phyloP scores from a whole-genome alignment of 2,113 vertebrate genomes.

The Oxygymnocypris stewartii region DNA sequence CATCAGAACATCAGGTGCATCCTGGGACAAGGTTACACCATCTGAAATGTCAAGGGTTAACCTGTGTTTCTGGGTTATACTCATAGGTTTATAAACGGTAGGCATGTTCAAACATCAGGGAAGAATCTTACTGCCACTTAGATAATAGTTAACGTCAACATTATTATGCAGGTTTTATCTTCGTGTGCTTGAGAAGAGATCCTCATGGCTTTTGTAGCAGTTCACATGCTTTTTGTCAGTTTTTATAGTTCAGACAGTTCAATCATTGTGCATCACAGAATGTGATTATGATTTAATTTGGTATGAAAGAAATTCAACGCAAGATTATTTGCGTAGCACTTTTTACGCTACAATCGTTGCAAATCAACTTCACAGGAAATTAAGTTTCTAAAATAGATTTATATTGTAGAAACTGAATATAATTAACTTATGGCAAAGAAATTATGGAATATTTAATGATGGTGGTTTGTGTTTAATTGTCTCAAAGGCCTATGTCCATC shows the following conservation, averaged over 20 bases:
- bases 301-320: too few species aligned
- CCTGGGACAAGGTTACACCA: constrained; percentile 26
- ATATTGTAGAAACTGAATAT: too few species aligned
- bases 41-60: constrained; percentile 58
- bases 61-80: constrained; percentile 18
- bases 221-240: not conserved
- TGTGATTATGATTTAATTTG: not conserved
- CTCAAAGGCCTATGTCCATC: too few species aligned
- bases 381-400: too few species aligned
- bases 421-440: too few species aligned
- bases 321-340: too few species aligned
- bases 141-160: too few species aligned
- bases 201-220: not conserved
- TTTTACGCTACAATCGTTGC: too few species aligned
- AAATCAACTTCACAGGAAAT: too few species aligned
- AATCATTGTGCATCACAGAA: not conserved
- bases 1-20: constrained; percentile 55
- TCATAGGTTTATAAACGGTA: not conserved
- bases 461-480: too few species aligned
- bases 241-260: not conserved
- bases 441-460: too few species aligned
- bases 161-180: not conserved
- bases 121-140: not conserved
- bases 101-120: not conserved
- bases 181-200: not conserved